Evolutionary conservation across 1,140 invertebrate species (phyloP).

Genomic region (Proctacanthus coquilletti): DNA sequence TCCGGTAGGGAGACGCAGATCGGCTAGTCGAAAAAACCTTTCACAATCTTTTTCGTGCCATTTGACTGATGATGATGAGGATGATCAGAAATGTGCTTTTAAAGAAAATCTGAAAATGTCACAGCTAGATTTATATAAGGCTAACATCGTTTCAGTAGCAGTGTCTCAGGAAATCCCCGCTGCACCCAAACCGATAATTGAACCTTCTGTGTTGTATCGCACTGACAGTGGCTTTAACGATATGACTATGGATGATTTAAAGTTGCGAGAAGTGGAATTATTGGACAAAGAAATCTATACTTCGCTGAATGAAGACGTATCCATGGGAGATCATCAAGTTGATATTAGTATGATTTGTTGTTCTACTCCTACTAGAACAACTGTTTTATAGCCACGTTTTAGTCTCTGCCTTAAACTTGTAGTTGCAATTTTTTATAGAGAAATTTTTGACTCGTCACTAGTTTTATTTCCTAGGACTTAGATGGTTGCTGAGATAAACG

Average conservation of each 20-base stretch:
- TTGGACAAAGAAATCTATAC: conserved; percentile 3
- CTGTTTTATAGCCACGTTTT: no score
- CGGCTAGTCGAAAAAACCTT: conserved; percentile 24
- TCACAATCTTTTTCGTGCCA: conserved; percentile 22
- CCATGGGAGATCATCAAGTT: no score
- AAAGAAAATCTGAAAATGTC: conserved; percentile 3
- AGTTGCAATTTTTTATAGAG: no score
- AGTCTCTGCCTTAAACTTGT: no score
- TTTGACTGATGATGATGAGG: conserved; percentile 12
- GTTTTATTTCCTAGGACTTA: no score
- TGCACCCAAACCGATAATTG: background rate
- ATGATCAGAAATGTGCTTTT: conserved; percentile 1
- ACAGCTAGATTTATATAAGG: background rate
- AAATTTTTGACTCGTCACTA: no score
- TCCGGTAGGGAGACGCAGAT: conserved; percentile 17
- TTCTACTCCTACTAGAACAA: conserved; percentile 18
- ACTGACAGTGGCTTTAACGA: conserved; percentile 29
- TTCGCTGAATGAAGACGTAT: conserved; percentile 2
- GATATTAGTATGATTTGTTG: conserved; percentile 21
- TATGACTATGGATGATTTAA: conserved; percentile 18
- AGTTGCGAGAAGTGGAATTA: conserved; percentile 4
- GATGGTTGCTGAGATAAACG: no score
- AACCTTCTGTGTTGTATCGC: conserved; percentile 14
- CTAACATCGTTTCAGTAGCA: background rate
- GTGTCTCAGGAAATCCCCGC: background rate